These are phyloP conservation scores for Myanophis thanlyinensis DNA, from an alignment of 2,113 vertebrate species.

Conservation along the genomic window DNA sequence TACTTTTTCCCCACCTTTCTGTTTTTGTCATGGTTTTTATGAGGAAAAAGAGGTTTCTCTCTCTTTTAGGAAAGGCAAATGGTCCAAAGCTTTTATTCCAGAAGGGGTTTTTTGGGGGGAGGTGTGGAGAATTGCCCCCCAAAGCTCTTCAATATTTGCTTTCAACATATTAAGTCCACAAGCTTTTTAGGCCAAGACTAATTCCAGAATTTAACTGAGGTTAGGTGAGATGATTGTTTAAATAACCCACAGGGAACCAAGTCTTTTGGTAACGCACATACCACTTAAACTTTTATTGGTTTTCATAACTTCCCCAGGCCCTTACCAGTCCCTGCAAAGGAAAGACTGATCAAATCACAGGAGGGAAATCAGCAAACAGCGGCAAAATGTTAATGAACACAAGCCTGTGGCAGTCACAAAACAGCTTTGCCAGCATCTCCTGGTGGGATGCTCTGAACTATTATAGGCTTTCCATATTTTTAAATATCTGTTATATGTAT, in stretches of 20 bases:
- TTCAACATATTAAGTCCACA: constrained; percentile 62
- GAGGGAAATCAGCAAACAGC: constrained; percentile 23
- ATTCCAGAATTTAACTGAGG: constrained; percentile 55
- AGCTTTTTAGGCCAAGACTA: constrained; percentile 63
- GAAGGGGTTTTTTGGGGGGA: constrained; percentile 23
- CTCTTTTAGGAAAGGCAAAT: not conserved
- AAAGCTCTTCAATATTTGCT: constrained; percentile 28
- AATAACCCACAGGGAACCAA: constrained; percentile 48
- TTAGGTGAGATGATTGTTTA: constrained; percentile 63
- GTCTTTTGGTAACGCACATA: constrained; percentile 71
- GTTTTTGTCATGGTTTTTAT: not conserved
- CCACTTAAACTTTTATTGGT: constrained; percentile 67
- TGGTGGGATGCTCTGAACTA: not conserved
- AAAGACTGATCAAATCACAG: constrained; percentile 44
- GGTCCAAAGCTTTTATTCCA: constrained; percentile 3
- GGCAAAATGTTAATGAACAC: not conserved
- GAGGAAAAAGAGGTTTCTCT: not conserved
- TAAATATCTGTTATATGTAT: constrained; percentile 4
- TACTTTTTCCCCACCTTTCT: not conserved
- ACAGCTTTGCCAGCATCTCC: not conserved
- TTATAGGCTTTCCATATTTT: not conserved
- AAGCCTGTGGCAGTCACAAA: not conserved
- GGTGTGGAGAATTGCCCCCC: not conserved
- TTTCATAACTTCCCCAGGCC: constrained; percentile 57
- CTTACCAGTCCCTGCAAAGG: constrained; percentile 40